These are phyloP conservation scores for Pachyuromys duprasi DNA, from an alignment of 2,797 vertebrate genomes.

Conservation along the genomic window DNA sequence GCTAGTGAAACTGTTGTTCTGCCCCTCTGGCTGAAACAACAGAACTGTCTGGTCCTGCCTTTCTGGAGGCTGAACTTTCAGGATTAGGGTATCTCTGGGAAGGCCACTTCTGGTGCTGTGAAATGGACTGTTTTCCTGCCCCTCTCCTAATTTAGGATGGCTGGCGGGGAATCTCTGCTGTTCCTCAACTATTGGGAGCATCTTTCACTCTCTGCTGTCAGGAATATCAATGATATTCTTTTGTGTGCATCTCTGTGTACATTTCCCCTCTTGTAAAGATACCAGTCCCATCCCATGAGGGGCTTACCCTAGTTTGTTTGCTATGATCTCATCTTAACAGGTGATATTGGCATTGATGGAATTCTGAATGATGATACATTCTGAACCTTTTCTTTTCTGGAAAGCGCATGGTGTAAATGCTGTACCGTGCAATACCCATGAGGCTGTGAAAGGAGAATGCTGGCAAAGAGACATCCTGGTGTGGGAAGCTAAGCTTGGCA, in stretches of 20 bases:
- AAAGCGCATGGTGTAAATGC: not conserved
- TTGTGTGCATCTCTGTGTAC: not conserved
- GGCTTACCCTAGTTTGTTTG: not conserved
- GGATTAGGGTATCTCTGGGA: not conserved
- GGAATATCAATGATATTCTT: not conserved
- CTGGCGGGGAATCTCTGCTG: not conserved
- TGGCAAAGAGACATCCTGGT: not conserved
- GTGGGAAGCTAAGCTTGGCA: rapidly evolving
- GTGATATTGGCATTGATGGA: not conserved
- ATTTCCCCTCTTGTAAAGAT: not conserved
- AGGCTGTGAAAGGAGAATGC: not conserved
- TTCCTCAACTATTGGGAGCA: not conserved
- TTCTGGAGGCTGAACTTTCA: not conserved
- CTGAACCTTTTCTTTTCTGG: not conserved
- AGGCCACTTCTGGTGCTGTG: not conserved
- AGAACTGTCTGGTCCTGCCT: not conserved
- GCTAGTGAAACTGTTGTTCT: not conserved
- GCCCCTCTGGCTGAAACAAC: not conserved
- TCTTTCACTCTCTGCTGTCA: not conserved
- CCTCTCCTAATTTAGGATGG: not conserved
- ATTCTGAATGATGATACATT: not conserved
- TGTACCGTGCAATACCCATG: not conserved
- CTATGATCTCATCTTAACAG: not conserved
- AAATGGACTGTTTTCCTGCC: not conserved
- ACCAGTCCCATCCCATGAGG: not conserved